Percentiles rank a stretch among this genome's conserved stretches.
Evolutionary conservation across 2,797 vertebrate genomes (phyloP).

Genomic region (Nasua narica): DNA sequence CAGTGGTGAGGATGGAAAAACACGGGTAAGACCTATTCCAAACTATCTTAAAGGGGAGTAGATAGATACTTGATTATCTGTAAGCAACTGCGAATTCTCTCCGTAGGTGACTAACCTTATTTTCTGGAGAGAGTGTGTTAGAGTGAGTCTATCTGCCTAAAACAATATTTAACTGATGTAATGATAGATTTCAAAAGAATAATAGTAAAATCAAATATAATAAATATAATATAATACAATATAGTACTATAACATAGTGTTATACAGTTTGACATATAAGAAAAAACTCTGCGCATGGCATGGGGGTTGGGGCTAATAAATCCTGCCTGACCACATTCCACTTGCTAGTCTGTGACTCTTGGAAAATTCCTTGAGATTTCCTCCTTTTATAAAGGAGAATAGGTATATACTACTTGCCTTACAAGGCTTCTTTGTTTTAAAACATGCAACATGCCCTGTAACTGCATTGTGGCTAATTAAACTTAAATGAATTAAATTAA

Average conservation of each 20-base stretch:
- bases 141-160: not conserved
- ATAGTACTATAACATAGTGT: not conserved
- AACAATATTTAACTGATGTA: not conserved
- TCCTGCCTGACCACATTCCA: not conserved
- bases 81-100: not conserved
- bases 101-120: not conserved
- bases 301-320: not conserved
- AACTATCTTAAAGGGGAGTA: not conserved
- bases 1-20: not conserved
- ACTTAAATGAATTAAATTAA: slow-evolving; percentile 19
- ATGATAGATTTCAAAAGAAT: not conserved
- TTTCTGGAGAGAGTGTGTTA: not conserved
- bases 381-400: not conserved
- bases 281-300: not conserved
- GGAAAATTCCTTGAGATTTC: not conserved
- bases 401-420: not conserved
- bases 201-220: not conserved
- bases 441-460: not conserved
- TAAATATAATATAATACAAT: not conserved
- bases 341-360: not conserved
- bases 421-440: not conserved
- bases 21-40: not conserved
- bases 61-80: not conserved
- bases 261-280: not conserved
- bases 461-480: not conserved